Evolutionary conservation across 2,888 invertebrate species (phyloP), one percentile per base, ranked within the genome.

Genomic region (Boloria euphrosyne): DNA sequence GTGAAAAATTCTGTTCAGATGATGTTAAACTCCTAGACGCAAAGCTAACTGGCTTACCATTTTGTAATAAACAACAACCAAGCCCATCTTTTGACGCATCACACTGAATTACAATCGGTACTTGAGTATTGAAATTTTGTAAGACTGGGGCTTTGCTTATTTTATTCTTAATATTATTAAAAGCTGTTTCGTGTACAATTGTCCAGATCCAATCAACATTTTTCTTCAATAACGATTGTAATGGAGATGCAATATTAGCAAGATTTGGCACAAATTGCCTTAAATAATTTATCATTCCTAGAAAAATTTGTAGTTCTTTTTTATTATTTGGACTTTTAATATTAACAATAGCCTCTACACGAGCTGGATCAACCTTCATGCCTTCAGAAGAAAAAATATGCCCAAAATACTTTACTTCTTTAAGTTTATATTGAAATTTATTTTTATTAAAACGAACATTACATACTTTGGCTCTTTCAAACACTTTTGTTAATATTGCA

Each of bases 361-460:
- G 61, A 3, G 68, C 69, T 17, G 69, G 70, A 44, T 71, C 69
- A 10, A 72, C 61, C 62, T 63, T 63, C 65, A 73, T 72, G 1
- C 71, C 71, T 2, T 66, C 43, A 22, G 69, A 18, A n/a, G 71
- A 72, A 57, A 50, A 50, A n/a, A 50, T 50, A 50, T 50, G 50
- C 13, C 50, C 50, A 74, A 72, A 27, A 71, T 68, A 74, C 63
- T 69, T 72, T 2, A 72, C 74, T 68, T 73, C 58, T 14, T 63
- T 62, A 51, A 75, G 65, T 63, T 77, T 78, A n/a, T 74, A 68
- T 49, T 68, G 65, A 27, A 75, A 66, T 63, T 77, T 78, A n/a
- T 74, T 68, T 49, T 68, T 66, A 27, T 27, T 27, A 5, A 27
- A 27, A 27, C 27, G 27, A 27, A 27, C 27, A 27, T 27, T 27